Evolutionary conservation across 23 tunicate species (phyloP), one percentile per base, ranked within the genome.

Genomic region (Trididemnum clinides): DNA sequence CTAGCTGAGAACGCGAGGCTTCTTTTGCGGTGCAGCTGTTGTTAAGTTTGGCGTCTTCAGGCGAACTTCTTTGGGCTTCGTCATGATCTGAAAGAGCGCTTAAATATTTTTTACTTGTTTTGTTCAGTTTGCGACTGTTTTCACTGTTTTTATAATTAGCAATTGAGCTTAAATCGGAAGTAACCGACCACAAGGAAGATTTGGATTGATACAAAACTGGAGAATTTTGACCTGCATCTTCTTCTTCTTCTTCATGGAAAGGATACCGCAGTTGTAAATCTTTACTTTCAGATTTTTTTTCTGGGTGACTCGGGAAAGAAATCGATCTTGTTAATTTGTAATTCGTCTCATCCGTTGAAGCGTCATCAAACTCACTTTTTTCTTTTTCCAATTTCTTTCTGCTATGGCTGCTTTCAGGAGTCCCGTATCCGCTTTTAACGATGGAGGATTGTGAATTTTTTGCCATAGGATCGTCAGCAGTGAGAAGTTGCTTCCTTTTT

Each of bases 111-210:
- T 59, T 59, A 28, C 25, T 59, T 5, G 20, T n/a, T n/a, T 25
- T 19, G 5, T 12, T 25, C 20, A 28, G 5, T 5, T 19, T 12
- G 5, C 22, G 27, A 10, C 27, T 19, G 25, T 59, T 59, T 19
- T 59, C 66, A 59, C 20, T 19, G 5, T n/a, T 59, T 10, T 59
- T 25, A 10, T 59, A 28, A 3, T 25, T 28, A 3, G 66, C 22
- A 6, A 66, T 37, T 6, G 75, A 20, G 31, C 75, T 66, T 5
- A 37, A 66, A 3, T 30, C 75, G 12, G 75, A 10, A 30, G 75
- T 29, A 29, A 66, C 75, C 19, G 75, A 28, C 75, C 75, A 66
- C 6, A 66, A 37, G 12, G 75, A 66, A 20, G 75, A 66, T 66
- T 66, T 66, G 37, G 75, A 66, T 6, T 23, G 75, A 37, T 66